These are phyloP conservation scores for Gymnopithys bicolor DNA, from an alignment of 2,797 vertebrate genomes.

Conservation along the genomic window DNA sequence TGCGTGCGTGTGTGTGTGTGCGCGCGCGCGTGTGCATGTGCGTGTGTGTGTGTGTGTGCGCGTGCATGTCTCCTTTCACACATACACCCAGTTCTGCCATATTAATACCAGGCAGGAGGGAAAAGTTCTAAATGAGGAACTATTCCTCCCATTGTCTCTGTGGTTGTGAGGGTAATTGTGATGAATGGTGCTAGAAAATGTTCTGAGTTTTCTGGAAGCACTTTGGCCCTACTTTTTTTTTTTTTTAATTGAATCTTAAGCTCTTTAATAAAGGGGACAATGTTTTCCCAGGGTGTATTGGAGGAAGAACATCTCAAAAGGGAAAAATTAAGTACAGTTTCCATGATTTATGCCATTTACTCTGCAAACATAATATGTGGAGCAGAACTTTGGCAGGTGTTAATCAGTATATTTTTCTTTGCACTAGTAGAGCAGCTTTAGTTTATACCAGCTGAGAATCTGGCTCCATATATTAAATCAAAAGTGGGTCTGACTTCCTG, in stretches of 20 bases:
- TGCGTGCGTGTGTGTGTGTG: background rate
- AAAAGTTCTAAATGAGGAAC: background rate
- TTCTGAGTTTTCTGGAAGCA: background rate
- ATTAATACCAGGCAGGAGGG: background rate
- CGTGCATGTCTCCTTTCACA: background rate
- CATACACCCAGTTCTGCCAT: background rate
- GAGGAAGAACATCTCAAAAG: constrained; percentile 17
- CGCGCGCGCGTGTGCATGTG: too few species aligned
- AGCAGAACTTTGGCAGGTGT: constrained; percentile 64
- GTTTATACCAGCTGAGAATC: constrained; percentile 52
- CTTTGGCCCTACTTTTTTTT: background rate
- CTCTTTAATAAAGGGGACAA: background rate
- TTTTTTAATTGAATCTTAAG: constrained; percentile 7
- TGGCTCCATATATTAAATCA: constrained; percentile 34
- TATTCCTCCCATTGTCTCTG: background rate
- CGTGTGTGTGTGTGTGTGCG: background rate
- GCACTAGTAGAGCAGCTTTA: constrained; percentile 21
- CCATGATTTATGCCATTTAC: constrained; percentile 47
- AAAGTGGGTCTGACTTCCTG: constrained; percentile 31
- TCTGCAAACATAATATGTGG: constrained; percentile 44
- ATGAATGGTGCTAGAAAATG: background rate
- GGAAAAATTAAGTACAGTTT: constrained; percentile 51
- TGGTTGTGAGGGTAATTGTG: background rate
- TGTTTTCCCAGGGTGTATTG: constrained; percentile 4
- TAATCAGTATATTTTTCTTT: constrained; percentile 59